Base-by-base conservation (phyloP, 2,113 vertebrate species). In the Lipotes vexillifer region DNA sequence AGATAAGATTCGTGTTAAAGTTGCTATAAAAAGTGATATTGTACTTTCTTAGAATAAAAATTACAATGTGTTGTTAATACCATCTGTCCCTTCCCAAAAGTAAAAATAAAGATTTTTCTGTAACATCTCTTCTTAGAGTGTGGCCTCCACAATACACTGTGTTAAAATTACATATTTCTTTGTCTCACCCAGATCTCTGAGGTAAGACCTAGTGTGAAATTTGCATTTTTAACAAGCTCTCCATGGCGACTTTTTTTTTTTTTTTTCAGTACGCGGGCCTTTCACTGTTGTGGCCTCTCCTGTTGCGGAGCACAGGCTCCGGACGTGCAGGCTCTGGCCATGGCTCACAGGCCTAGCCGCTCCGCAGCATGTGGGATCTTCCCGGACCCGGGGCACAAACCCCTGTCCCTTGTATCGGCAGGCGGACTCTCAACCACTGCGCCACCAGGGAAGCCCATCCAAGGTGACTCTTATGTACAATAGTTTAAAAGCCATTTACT, bases 181-280 rank as follows among this genome's bases (percentile, higher is more conserved):
- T 13, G 20, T 71, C 38, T 59, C 12, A 68, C 41, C 2, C 20
- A 88, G 61, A 65, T 90, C 44, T 91, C 49, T 86, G 12, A 94
- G 25, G 33, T 69, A 44, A 78, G 46, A 69, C 9, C 27, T 21
- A 20, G 21, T 52, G n/a, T 88, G 36, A 92, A 78, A 92, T 94
- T 21, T 91, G 15, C 68, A 88, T 93, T 94, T 96, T 97, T 88
- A 93, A 85, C 10, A 93, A 95, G 25, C 36, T 86, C 46, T 57
- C 20, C 46, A 94, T 95, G 66, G 46, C 95, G 72, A 98, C 61
- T 49, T n/a, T n/a, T n/a, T n/a, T n/a, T n/a, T n/a, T n/a, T n/a
- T n/a, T n/a, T n/a, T n/a, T n/a, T n/a, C n/a, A n/a, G n/a, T n/a
- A n/a, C n/a, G n/a, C n/a, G n/a, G n/a, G n/a, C n/a, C n/a, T n/a